A percentile compares a stretch with the other conserved stretches of the same genome.
Conservation (phyloP, 1,140 invertebrate species). For the Drosophila melanica region DNA sequence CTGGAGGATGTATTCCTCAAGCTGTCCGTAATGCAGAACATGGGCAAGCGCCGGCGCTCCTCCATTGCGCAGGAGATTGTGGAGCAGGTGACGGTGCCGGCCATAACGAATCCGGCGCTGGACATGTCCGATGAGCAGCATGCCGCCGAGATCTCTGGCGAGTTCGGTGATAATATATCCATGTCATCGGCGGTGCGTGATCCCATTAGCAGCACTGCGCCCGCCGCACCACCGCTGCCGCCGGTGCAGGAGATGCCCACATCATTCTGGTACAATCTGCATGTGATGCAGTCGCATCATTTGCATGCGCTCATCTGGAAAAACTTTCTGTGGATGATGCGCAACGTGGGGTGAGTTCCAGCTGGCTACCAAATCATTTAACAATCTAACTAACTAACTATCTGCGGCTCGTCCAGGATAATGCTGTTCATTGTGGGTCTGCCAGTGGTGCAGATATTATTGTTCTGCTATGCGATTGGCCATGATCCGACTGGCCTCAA, state of each 20-base stretch:
- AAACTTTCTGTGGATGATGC: slow-evolving; percentile 95
- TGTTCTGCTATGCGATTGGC: slow-evolving; percentile 97
- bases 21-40: slow-evolving; percentile 92
- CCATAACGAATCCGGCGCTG: slow-evolving; percentile 86
- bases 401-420: slow-evolving; percentile 85
- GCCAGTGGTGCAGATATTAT: slow-evolving; percentile 95
- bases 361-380: not conserved
- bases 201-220: slow-evolving; percentile 85
- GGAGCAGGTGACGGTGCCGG: slow-evolving; percentile 87
- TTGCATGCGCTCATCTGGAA: slow-evolving; percentile 95
- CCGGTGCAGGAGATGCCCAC: slow-evolving; percentile 86
- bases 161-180: slow-evolving; percentile 93
- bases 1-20: slow-evolving; percentile 97
- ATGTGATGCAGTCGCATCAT: slow-evolving; percentile 88
- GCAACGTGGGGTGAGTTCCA: slow-evolving; percentile 93
- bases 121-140: slow-evolving; percentile 87
- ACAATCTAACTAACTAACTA: slow-evolving; percentile 11
- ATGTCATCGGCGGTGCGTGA: slow-evolving; percentile 88
- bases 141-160: slow-evolving; percentile 91
- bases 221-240: slow-evolving; percentile 86
- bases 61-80: slow-evolving; percentile 90
- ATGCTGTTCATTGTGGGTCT: slow-evolving; percentile 96
- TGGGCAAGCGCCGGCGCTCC: slow-evolving; percentile 90
- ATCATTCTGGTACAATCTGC: slow-evolving; percentile 86
- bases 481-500: slow-evolving; percentile 93